Conservation (phyloP, 1,140 invertebrate genomes). For the Drosophila dunni region DNA sequence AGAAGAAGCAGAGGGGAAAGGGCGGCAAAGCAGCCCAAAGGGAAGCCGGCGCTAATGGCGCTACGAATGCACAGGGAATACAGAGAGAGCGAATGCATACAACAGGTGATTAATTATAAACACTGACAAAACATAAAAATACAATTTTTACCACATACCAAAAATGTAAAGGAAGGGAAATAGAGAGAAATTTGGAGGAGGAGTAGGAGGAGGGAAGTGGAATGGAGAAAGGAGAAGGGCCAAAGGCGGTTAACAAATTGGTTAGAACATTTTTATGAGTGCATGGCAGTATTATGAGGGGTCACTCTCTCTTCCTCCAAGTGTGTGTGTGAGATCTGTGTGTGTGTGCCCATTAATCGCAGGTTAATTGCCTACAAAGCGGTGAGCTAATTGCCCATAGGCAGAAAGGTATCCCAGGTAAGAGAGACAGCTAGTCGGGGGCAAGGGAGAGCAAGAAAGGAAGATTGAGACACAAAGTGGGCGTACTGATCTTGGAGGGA, state of each 20-base stretch:
- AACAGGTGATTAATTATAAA: conserved; percentile 83
- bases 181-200: not conserved
- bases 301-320: conserved; percentile 24
- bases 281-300: conserved; percentile 39
- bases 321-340: conserved; percentile 36
- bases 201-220: not conserved
- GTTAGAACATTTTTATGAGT: conserved; percentile 72
- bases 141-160: conserved; percentile 74
- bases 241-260: conserved; percentile 49
- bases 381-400: conserved; percentile 73
- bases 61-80: conserved; percentile 33
- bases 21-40: conserved; percentile 18
- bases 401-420: conserved; percentile 45
- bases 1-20: not conserved
- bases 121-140: conserved; percentile 83
- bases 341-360: conserved; percentile 73
- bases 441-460: not conserved
- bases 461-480: conserved; percentile 15
- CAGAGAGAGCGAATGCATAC: conserved; percentile 50
- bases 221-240: not conserved
- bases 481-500: conserved; percentile 25
- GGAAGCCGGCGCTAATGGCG: conserved; percentile 78
- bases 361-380: conserved; percentile 80
- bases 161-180: conserved; percentile 39
- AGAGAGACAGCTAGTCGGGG: conserved; percentile 1